Percentiles rank a stretch among this genome's conserved stretches.
phyloP scores from a whole-genome alignment of 2,797 vertebrate genomes.

The Tapirus indicus region DNA sequence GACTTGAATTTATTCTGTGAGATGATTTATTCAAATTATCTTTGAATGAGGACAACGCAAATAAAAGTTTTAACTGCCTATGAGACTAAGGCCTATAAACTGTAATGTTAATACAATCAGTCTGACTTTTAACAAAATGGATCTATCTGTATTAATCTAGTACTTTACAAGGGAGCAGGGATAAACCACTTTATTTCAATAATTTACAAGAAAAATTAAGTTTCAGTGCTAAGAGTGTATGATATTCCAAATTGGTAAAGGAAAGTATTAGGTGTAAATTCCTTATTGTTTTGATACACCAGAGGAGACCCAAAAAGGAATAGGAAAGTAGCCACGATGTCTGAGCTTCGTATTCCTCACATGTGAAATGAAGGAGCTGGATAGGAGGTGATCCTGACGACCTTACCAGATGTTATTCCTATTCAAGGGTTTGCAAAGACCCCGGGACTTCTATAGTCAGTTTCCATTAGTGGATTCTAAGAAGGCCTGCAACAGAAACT shows the following conservation, averaged over 20 bases:
- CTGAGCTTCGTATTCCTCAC: background rate
- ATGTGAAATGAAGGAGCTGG: background rate
- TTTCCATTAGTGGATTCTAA: background rate
- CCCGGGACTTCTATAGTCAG: too few relatives aligned
- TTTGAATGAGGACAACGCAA: background rate
- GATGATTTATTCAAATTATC: conserved; percentile 41
- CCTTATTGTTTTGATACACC: background rate
- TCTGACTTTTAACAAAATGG: background rate
- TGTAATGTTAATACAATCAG: background rate
- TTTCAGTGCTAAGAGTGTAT: background rate
- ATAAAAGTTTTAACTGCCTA: background rate
- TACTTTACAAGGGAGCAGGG: background rate
- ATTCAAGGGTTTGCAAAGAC: background rate
- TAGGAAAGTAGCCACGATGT: background rate
- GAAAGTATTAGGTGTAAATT: background rate
- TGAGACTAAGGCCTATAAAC: background rate
- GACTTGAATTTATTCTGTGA: conserved; percentile 35
- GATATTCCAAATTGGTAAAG: background rate
- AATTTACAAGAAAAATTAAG: background rate
- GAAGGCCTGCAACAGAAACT: background rate
- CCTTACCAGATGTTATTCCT: background rate
- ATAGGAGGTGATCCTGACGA: background rate
- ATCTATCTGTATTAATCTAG: background rate
- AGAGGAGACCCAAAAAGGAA: background rate
- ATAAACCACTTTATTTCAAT: background rate